Evolutionary conservation across 2,113 vertebrate genomes (phyloP).

Genomic region (Heliornis fulica): DNA sequence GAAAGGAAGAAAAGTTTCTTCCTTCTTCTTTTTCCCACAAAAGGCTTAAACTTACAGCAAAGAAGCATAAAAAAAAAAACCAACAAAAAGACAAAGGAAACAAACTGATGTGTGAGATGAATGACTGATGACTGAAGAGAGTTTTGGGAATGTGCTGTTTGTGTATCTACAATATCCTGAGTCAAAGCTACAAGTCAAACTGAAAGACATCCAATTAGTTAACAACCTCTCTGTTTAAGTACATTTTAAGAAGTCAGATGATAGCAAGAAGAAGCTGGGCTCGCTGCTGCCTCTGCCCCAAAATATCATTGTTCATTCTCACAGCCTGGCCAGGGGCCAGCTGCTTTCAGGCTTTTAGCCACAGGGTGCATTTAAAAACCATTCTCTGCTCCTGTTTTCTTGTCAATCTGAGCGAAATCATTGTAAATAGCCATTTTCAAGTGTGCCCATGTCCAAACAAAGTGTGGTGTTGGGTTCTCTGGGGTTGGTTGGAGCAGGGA

Average conservation of each 20-base stretch:
- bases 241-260: neutral
- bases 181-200: neutral
- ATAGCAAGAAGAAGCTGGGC: neutral
- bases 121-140: neutral
- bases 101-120: neutral
- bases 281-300: neutral
- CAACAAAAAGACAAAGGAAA: neutral
- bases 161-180: neutral
- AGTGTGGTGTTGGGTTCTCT: neutral
- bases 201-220: constrained; percentile 16
- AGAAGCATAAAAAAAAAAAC: neutral
- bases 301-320: constrained; percentile 15
- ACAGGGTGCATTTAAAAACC: neutral
- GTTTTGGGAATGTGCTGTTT: neutral
- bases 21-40: neutral
- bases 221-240: neutral
- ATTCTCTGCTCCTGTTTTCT: neutral
- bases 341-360: constrained; percentile 20
- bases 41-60: neutral
- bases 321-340: neutral
- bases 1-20: neutral
- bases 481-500: neutral
- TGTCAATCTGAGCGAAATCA: neutral
- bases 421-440: neutral
- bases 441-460: neutral